Evolutionary conservation across 2,113 vertebrate genomes (phyloP), one percentile per base, ranked within the genome.

Genomic region (Rhinolophus sinicus): DNA sequence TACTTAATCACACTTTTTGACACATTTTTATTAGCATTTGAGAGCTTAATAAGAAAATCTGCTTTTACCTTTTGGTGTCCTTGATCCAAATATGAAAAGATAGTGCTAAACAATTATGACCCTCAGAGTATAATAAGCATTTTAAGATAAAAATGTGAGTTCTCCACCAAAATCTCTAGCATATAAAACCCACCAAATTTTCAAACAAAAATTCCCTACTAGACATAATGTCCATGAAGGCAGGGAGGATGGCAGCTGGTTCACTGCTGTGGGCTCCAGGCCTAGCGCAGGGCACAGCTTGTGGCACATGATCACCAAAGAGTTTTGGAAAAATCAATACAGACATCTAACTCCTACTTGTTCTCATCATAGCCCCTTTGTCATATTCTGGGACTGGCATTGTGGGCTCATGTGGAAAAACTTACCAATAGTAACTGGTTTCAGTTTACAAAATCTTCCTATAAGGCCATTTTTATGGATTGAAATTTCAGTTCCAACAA

Each of bases 21-120:
- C 33, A 64, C n/a, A 40, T 60, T 93, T 50, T 93, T 40, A 52
- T 81, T 81, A 67, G 18, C 47, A 73, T 58, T 58, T 35, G 47
- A 84, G 33, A 93, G 72, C 19, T 91, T 94, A 72, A 30, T 88
- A 94, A 92, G 76, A 90, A 94, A 97, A 86, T 75, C 60, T 81
- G n/a, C 21, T 65, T 92, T 95, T 78, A 81, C 35, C 30, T 88
- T 91, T 89, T 18, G 24, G 4, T 70, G 21, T 80, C 56, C 83
- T 93, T 75, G 56, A 96, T 88, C 88, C 38, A 72, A 72, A 82
- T 69, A 77, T 28, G 35, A 91, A 94, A 77, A 76, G 54, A 73
- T 38, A 95, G 54, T 22, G 81, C 52, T 85, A 90, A 84, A 58
- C 33, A 76, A 18, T 77, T 50, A 85, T 56, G 86, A 76, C 35